A percentile compares a stretch with the other conserved stretches of the same genome.
Evolutionary conservation across 2,888 invertebrate genomes (phyloP).

Genomic region (Aphodius sticticus): DNA sequence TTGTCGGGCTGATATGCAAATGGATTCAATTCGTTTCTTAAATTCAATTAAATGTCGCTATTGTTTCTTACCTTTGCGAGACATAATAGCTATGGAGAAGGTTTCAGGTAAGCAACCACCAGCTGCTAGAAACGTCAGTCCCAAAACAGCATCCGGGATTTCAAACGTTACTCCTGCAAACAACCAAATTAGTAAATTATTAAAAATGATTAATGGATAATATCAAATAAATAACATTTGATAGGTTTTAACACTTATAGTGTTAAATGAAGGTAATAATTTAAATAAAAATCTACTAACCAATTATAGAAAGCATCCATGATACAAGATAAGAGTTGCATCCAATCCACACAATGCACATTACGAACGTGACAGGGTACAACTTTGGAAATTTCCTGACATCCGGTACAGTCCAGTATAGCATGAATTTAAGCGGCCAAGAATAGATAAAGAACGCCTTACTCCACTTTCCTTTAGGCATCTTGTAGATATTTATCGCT

Average conservation of each 20-base stretch:
- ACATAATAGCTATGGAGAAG: slow-evolving; percentile 84
- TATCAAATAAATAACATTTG: background rate
- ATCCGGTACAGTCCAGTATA: slow-evolving; percentile 77
- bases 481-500: slow-evolving; percentile 34
- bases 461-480: slow-evolving; percentile 48
- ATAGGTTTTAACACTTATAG: too few species aligned
- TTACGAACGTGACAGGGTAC: slow-evolving; percentile 82
- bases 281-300: slow-evolving; percentile 57
- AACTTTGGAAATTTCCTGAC: slow-evolving; percentile 66
- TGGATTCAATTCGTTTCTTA: too few species aligned
- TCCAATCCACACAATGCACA: slow-evolving; percentile 90
- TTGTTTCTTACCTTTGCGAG: slow-evolving; percentile 75
- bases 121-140: slow-evolving; percentile 88
- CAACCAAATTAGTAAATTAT: slow-evolving; percentile 26
- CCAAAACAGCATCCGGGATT: slow-evolving; percentile 90
- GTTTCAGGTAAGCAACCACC: slow-evolving; percentile 90
- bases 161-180: slow-evolving; percentile 73
- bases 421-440: slow-evolving; percentile 74
- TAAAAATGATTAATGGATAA: slow-evolving; percentile 25
- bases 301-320: slow-evolving; percentile 91
- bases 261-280: too few species aligned
- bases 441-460: slow-evolving; percentile 73
- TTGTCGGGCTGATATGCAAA: too few species aligned
- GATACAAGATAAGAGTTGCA: slow-evolving; percentile 85
- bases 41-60: too few species aligned